Evolutionary conservation across 2,113 vertebrate species (phyloP), one percentile per base, ranked within the genome.

Genomic region (Hydrochoerus hydrochaeris): DNA sequence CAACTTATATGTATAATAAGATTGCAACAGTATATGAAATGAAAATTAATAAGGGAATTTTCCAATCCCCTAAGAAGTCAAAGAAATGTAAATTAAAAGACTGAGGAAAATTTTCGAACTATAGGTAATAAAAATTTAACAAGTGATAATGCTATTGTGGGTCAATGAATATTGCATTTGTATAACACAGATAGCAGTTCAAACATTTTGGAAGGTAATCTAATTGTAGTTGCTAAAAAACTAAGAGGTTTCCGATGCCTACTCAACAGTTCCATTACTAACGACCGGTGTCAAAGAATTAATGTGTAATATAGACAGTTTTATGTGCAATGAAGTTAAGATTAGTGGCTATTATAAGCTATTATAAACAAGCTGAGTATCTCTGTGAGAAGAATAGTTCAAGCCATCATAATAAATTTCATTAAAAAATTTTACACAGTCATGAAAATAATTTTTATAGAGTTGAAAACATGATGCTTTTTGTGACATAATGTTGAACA

Each of bases 311-410:
- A 35, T 22, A 95, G 11, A 73, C 22, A 41, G 54, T 54, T 89
- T 86, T 92, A 71, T 63, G 5, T 28, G 49, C 13, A 28, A 22
- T 95, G 7, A 75, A 90, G 9, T 85, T 86, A 52, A 83, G 58
- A 88, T 81, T 90, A 8, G 9, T 90, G 73, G 85, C 54, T 88
- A 92, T 81, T 41, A 78, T 41, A 81, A 92, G 85, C 54, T 88
- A 92, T 81, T 41, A 78, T 41, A 81, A 92, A 69, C 12, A 71
- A n/a, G 3, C 22, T 75, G 24, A 30, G 49, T 88, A 88, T 35
- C 22, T 54, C 19, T n/a, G 60, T 73, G 67, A 88, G 8, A 60
- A 13, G 63, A 92, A 80, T 65, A 44, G 22, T 54, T 88, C 41
- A 91, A 26, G n/a, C 67, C 60, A 62, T 35, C 71, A 13, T 57